Base-by-base conservation (phyloP, 2,797 vertebrate species). In the Argentina silus region DNA sequence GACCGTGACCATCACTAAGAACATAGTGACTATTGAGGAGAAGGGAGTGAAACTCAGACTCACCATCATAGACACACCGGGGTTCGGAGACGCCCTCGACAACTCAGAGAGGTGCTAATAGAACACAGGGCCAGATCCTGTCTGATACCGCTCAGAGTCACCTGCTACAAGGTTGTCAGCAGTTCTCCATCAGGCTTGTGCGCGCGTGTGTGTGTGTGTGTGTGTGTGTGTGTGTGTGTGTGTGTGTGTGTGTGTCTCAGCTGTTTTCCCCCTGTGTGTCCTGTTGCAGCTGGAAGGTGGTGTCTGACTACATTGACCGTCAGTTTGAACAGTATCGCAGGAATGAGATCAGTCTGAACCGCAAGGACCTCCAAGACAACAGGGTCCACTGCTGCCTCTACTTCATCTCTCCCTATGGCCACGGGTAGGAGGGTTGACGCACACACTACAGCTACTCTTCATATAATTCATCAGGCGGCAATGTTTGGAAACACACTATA, bases 351-450 rank as follows among this genome's bases (percentile, higher is more conserved):
- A 95, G 96, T 1, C 73, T 97, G 70, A 95, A 96, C 88, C 86
- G 95, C 77, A 95, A 94, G 80, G 96, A 96, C 90, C 95, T 97
- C 61, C 94, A 95, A 84, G 96, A 97, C 78, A 93, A 95, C 78
- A 88, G 96, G 63, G 95, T 97, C 51, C 95, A 97, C 84, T 96
- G 95, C 90, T 95, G 94, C 72, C 93, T 97, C 74, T 96, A 96
- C 81, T 96, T 96, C 87, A 92, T 97, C 83, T 95, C 95, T 4
- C 95, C 95, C 0, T 95, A 91, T n/a, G 95, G 95, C 59, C 92
- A 95, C 4, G 94, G 96, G 96, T 96, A 75, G 12, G 19, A 68
- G 19, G 43, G 8, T 2, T 17, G 14, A 42, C 50, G 47, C 62
- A 10, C n/a, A 44, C 72, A 4, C n/a, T n/a, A n/a, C n/a, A n/a